A percentile compares a stretch with the other conserved stretches of the same genome.
phyloP scores from a whole-genome alignment of 2,113 vertebrate species.

The Hippocampus guttulatus region DNA sequence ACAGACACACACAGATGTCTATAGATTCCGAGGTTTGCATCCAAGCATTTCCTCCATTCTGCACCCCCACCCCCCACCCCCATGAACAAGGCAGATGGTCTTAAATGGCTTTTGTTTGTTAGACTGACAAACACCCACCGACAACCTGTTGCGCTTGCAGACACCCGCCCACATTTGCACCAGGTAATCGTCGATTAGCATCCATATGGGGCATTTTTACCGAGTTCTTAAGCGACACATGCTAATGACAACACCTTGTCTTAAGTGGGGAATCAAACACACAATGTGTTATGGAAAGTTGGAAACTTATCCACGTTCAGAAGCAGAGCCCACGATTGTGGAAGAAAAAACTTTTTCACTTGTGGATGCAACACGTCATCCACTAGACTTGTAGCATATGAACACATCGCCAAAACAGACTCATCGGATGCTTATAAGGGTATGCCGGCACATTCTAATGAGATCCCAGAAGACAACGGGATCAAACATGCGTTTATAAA shows the following conservation, averaged over 20 bases:
- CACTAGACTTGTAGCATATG: too few relatives aligned
- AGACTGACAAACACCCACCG: conserved; percentile 47
- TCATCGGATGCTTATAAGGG: too few relatives aligned
- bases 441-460: too few relatives aligned
- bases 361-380: too few relatives aligned
- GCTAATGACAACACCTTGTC: conserved; percentile 23
- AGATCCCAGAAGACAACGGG: too few relatives aligned
- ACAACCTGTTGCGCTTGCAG: conserved; percentile 39
- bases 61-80: not conserved
- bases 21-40: conserved; percentile 54
- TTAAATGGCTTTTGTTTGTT: conserved; percentile 47
- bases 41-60: conserved; percentile 44
- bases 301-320: not conserved
- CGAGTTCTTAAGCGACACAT: conserved; percentile 6
- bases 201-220: conserved; percentile 29
- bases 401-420: too few relatives aligned
- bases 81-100: conserved; percentile 60
- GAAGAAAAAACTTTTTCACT: too few relatives aligned
- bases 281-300: not conserved
- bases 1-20: conserved; percentile 47
- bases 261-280: not conserved
- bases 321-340: too few relatives aligned
- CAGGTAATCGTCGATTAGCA: conserved; percentile 26
- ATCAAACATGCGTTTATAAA: too few relatives aligned
- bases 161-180: conserved; percentile 40